Conservation (phyloP, 2,113 vertebrate species). For the Engraulis encrasicolus region DNA sequence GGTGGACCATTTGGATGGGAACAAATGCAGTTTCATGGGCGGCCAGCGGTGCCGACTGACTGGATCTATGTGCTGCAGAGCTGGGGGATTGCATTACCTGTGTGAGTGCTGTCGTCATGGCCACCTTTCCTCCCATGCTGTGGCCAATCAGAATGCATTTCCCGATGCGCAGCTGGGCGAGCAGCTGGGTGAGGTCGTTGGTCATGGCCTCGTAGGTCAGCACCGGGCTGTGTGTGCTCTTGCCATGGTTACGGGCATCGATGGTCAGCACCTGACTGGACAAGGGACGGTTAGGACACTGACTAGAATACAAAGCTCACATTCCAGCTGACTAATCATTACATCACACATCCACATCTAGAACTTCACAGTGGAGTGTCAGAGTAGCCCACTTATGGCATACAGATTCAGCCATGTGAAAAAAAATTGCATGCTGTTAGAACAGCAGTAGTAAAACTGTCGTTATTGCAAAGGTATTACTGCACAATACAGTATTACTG, state of each 20-base stretch:
- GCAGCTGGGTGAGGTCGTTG: slow-evolving; percentile 82
- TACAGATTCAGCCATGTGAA: too few species aligned
- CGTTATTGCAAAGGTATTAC: too few species aligned
- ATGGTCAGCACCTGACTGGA: slow-evolving; percentile 88
- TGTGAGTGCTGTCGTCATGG: slow-evolving; percentile 86
- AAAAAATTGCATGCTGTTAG: too few species aligned
- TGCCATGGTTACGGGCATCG: slow-evolving; percentile 93
- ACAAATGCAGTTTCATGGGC: too few species aligned
- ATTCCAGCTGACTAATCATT: neutral
- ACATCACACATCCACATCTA: neutral
- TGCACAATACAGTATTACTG: too few species aligned
- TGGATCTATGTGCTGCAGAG: too few species aligned
- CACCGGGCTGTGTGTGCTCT: slow-evolving; percentile 82
- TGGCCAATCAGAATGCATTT: slow-evolving; percentile 90
- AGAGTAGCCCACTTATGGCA: neutral
- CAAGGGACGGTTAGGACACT: slow-evolving; percentile 69
- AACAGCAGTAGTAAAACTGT: too few species aligned
- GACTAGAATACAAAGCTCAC: slow-evolving; percentile 51
- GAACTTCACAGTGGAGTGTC: neutral
- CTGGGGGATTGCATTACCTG: too few species aligned
- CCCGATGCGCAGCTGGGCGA: slow-evolving; percentile 78
- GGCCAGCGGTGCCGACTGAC: too few species aligned
- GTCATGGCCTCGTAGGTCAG: slow-evolving; percentile 90
- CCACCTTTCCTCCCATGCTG: slow-evolving; percentile 98
- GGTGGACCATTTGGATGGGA: too few species aligned